Evolutionary conservation across 2,888 invertebrate species (phyloP).

Genomic region (Calameuta idolon): DNA sequence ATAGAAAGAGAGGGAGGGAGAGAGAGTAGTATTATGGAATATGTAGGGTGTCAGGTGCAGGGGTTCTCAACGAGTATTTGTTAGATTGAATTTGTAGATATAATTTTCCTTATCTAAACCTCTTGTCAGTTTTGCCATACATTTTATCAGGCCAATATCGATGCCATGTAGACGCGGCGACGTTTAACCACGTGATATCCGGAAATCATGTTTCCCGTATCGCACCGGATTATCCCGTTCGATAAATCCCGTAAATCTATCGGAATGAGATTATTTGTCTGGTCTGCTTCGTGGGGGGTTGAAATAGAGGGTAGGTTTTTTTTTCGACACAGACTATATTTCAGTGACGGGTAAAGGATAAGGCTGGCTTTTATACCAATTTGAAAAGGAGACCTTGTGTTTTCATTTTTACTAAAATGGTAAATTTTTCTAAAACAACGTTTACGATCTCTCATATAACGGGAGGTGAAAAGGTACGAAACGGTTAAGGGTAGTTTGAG

Average conservation of each 20-base stretch:
- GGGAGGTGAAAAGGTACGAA: background rate
- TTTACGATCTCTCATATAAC: background rate
- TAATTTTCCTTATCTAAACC: background rate
- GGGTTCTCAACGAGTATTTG: slow-evolving; percentile 44
- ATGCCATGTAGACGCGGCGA: background rate
- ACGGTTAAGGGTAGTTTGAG: slow-evolving; percentile 36
- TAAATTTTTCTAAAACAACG: background rate
- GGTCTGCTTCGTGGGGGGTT: background rate
- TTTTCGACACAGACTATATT: background rate
- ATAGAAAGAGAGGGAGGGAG: slow-evolving; percentile 8
- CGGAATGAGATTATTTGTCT: background rate
- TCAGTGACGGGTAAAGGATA: background rate
- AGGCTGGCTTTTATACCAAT: too few relatives aligned
- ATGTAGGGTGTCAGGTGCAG: slow-evolving; percentile 49
- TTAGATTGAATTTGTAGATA: background rate
- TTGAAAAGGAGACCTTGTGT: too few relatives aligned
- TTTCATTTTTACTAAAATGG: background rate
- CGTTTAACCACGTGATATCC: background rate
- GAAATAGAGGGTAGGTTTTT: background rate
- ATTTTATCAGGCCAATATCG: background rate
- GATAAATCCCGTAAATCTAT: background rate
- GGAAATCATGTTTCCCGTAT: background rate
- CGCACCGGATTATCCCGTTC: background rate
- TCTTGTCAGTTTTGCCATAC: background rate
- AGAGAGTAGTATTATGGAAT: slow-evolving; percentile 45